Evolutionary conservation across 2,113 vertebrate species (phyloP), one percentile per base, ranked within the genome.

Genomic region (Reinhardtius hippoglossoides): DNA sequence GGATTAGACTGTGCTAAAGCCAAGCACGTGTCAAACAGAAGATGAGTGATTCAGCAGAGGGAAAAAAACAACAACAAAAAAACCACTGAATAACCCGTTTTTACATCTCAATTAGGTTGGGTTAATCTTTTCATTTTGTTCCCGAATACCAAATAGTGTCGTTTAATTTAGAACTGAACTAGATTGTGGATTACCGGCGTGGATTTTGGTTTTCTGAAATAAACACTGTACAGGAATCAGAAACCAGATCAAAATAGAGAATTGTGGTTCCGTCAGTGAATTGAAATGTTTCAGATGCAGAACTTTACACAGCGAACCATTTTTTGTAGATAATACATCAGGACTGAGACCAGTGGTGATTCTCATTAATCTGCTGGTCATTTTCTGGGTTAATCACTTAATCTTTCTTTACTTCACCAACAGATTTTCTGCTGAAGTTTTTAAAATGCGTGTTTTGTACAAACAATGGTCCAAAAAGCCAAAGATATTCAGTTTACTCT

Each of bases 1-100:
- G 88, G 87, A 91, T 92, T 90, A 90, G 78, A 84, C 31, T 57
- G 69, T 40, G 48, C 57, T 89, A 69, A 88, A 87, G 73, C 77
- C 71, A 23, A 0, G 61, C 88, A 90, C 78, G 79, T 92, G 87
- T 74, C 42, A 0, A 23, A 78, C 65, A 74, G 74, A 79, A 60
- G 63, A 72, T 56, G 75, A 83, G 55, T 35, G 60, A 81, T 85
- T 84, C 14, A 31, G 62, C n/a, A 57, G 40, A 73, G 27, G 9
- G n/a, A 56, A 12, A 21, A 15, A 52, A 0, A 42, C 10, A 42
- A 42, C 40, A 13, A 40, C 7, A 35, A 5, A 12, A 60, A 80
- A 52, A 26, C 76, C 54, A 42, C 60, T 6, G 80, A 80, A 74
- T 78, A 80, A 67, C 67, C 55, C 59, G 82, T 82, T 73, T 84